These are phyloP conservation scores for Gracilinanus agilis DNA, from an alignment of 2,113 vertebrate species.

Conservation along the genomic window DNA sequence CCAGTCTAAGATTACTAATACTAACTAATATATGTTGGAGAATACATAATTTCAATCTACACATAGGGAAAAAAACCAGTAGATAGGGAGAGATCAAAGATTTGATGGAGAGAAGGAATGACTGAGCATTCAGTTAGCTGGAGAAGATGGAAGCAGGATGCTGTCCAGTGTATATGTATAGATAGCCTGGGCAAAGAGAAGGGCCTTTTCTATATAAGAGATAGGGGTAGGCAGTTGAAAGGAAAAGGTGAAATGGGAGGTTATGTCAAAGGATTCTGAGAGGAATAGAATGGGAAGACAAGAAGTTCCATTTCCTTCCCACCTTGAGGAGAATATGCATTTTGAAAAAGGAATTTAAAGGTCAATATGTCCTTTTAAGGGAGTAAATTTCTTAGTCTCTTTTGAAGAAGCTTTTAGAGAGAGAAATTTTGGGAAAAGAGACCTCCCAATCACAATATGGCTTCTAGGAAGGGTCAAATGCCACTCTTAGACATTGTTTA, in stretches of 20 bases:
- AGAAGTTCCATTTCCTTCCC: no score
- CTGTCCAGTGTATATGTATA: neutral
- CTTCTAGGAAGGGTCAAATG: neutral
- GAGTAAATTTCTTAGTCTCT: neutral
- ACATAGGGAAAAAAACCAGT: neutral
- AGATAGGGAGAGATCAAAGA: neutral
- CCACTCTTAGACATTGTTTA: neutral
- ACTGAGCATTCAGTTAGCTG: neutral
- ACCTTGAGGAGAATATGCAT: neutral
- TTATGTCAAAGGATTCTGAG: neutral
- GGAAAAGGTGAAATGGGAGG: neutral
- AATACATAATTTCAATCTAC: no score
- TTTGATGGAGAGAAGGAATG: neutral
- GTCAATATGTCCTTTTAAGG: neutral
- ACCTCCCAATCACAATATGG: neutral
- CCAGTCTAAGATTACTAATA: no score
- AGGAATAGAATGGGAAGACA: neutral
- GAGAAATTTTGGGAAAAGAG: neutral
- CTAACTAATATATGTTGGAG: no score
- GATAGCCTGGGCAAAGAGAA: neutral
- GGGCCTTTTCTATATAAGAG: neutral
- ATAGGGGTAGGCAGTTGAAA: neutral
- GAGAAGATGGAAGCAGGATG: neutral
- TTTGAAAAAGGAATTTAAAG: neutral
- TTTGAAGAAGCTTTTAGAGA: neutral